These are phyloP conservation scores for Cantharis nigra DNA, from an alignment of 2,888 invertebrate genomes.

Conservation along the genomic window DNA sequence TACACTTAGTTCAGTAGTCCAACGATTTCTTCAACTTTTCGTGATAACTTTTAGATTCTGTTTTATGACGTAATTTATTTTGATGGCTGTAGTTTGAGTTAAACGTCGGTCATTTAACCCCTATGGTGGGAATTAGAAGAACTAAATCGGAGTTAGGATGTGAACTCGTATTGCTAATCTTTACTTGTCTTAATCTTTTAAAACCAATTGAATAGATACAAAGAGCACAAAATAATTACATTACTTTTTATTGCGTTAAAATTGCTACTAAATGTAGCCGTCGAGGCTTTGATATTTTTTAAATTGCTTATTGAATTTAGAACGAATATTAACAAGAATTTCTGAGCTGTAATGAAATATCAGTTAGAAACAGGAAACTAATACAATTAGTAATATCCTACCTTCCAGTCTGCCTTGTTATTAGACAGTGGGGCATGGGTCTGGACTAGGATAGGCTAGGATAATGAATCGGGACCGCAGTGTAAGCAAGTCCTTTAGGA, in stretches of 20 bases:
- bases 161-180: constrained; percentile 40
- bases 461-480: constrained; percentile 47
- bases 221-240: constrained; percentile 36
- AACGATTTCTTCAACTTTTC: constrained; percentile 37
- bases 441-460: constrained; percentile 32
- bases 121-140: constrained; percentile 43
- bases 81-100: constrained; percentile 39
- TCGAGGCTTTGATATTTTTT: neutral
- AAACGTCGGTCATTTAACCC: constrained; percentile 46
- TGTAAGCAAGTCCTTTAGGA: constrained; percentile 40
- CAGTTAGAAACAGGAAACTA: constrained; percentile 45
- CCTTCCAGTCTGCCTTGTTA: constrained; percentile 46
- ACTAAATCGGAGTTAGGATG: constrained; percentile 43
- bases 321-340: constrained; percentile 7
- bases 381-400: constrained; percentile 49
- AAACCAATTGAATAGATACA: constrained; percentile 35
- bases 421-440: constrained; percentile 43
- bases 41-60: constrained; percentile 29
- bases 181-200: constrained; percentile 41
- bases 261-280: neutral
- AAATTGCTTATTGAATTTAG: neutral
- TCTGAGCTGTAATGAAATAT: constrained; percentile 41
- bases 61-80: constrained; percentile 36
- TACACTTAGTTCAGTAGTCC: constrained; percentile 38
- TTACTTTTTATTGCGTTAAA: constrained; percentile 18